These are phyloP conservation scores for Hermodice carunculata DNA, from an alignment of 2,888 invertebrate genomes.

Conservation along the genomic window DNA sequence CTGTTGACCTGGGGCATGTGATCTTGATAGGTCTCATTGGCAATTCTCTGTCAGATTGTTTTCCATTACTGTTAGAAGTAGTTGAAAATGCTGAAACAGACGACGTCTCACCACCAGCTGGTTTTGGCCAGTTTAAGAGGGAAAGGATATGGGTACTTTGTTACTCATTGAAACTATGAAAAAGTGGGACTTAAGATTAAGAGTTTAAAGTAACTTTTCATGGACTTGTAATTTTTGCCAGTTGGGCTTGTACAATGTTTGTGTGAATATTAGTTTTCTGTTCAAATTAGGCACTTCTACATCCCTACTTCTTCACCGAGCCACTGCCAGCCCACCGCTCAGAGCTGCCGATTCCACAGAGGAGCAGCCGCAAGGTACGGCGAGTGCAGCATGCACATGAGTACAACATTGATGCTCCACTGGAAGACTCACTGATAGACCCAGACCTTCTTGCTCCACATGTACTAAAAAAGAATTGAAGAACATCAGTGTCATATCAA, in stretches of 20 bases:
- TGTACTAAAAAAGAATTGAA: constrained; percentile 4
- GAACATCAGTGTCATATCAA: not conserved
- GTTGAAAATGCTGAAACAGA: too few relatives aligned
- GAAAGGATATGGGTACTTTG: too few relatives aligned
- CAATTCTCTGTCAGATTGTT: too few relatives aligned
- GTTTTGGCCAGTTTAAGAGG: too few relatives aligned
- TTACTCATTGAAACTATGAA: too few relatives aligned
- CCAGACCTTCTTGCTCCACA: constrained; percentile 49
- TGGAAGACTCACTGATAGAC: constrained; percentile 63
- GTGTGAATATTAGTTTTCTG: constrained; percentile 44
- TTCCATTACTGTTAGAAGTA: too few relatives aligned
- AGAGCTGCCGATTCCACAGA: constrained; percentile 79
- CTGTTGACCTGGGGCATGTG: too few relatives aligned
- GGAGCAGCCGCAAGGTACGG: constrained; percentile 49
- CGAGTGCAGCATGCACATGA: constrained; percentile 64
- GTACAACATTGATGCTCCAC: constrained; percentile 63
- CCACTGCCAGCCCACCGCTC: constrained; percentile 78
- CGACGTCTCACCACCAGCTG: too few relatives aligned
- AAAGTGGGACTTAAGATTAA: too few relatives aligned
- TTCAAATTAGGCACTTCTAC: constrained; percentile 81
- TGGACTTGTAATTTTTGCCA: too few relatives aligned
- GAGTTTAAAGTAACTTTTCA: too few relatives aligned
- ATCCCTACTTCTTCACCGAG: constrained; percentile 79
- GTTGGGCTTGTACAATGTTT: not conserved
- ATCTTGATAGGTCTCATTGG: too few relatives aligned